Conservation (phyloP, 2,113 vertebrate genomes). For the Etheostoma cragini region DNA sequence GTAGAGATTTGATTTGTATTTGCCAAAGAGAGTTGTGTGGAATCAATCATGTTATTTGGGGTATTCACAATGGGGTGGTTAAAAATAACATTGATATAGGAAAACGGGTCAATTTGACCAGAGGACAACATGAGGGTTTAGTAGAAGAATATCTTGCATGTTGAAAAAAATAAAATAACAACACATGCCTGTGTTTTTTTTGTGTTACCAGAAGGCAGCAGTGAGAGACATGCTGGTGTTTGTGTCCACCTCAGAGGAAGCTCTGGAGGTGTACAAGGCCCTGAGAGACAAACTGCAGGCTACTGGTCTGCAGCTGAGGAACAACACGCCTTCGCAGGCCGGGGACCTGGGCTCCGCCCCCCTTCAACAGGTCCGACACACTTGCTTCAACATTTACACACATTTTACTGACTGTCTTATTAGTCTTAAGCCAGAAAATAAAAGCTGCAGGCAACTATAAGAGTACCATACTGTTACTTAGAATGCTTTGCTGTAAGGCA, state of each 20-base stretch:
- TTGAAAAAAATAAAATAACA: background rate
- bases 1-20: too few species aligned
- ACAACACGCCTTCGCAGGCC: conserved; percentile 62
- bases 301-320: conserved; percentile 68
- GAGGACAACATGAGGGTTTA: background rate
- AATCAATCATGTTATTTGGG: too few species aligned
- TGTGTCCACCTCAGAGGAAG: conserved; percentile 80
- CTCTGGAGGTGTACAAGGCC: conserved; percentile 79
- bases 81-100: too few species aligned
- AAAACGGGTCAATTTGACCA: too few species aligned
- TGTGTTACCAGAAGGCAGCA: conserved; percentile 45
- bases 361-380: conserved; percentile 82
- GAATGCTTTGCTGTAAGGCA: background rate
- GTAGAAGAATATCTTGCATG: background rate
- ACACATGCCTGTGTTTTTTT: background rate
- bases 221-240: conserved; percentile 67
- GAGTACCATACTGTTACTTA: background rate
- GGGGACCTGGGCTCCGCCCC: conserved; percentile 81
- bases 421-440: background rate
- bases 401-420: background rate
- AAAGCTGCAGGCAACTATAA: background rate
- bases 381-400: background rate
- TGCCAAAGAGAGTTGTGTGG: too few species aligned
- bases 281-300: conserved; percentile 70
- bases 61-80: too few species aligned